Base-by-base conservation (phyloP, 2,113 vertebrate genomes). In the Hippocampus mohnikei region DNA sequence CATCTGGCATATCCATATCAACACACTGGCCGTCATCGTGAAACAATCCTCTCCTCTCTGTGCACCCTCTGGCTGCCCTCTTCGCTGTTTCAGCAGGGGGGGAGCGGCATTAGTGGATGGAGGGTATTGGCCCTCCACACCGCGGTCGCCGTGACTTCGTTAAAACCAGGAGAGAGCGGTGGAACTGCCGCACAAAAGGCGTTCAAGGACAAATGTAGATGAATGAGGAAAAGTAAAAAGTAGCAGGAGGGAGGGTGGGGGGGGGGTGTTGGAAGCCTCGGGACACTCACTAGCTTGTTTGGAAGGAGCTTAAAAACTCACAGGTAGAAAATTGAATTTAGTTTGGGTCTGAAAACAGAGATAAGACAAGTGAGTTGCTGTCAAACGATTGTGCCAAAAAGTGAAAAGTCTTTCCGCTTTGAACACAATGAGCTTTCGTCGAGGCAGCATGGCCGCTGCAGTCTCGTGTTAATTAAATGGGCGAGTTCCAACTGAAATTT, bases 51-150 rank as follows among this genome's bases (percentile, higher is more conserved):
- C 42, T 65, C 63, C 42, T 65, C 41, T 48, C 63, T 46, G 63
- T 65, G 63, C 63, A 65, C 42, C 63, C 33, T 65, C 63, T 65
- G 63, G 63, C 63, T 65, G 63, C 63, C 63, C 63, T 65, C 63
- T 15, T 46, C 63, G 23, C 63, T 9, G 10, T 65, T 65, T 44
- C 42, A 5, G 42, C 42, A 15, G 13, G 61, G 61, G 23, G 18
- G 3, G 21, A 2, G 52, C 0, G 18, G 58, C 3, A 9, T 9
- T 37, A 8, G 25, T 18, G 16, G 27, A 15, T 15, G 59, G 59
- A 41, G 33, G 37, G 61, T 40, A 41, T 41, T 40, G 61, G 33
- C 18, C 42, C 41, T 42, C 25, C 21, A 41, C 62, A 64, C 27
- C 7, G 27, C 58, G 29, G 27, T 37, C 27, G 27, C 58, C 58